A percentile compares a stretch with the other conserved stretches of the same genome.
These are phyloP conservation scores for Nebria salina DNA, from an alignment of 2,888 invertebrate species.

Conservation along the genomic window DNA sequence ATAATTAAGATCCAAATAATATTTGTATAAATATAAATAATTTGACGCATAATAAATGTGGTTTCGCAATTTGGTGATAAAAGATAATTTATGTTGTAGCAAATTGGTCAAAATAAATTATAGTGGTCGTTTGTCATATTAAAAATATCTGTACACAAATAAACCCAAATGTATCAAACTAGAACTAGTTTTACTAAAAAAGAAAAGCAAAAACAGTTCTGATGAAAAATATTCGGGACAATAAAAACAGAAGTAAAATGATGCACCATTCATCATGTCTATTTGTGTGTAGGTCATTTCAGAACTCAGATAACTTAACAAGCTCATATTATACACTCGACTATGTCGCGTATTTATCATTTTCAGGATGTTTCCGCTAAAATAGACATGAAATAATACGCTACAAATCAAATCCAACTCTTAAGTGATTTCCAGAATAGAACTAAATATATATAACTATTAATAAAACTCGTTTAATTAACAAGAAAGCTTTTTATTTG, in stretches of 20 bases:
- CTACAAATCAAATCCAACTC: not conserved
- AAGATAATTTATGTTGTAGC: no score
- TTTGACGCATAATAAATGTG: no score
- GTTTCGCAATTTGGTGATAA: no score
- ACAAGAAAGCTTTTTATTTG: not conserved
- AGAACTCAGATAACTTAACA: not conserved
- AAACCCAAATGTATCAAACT: not conserved
- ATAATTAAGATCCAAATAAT: no score
- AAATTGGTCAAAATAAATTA: no score
- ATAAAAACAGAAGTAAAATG: not conserved
- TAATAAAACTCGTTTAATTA: not conserved
- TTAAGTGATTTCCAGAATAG: not conserved
- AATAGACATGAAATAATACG: not conserved
- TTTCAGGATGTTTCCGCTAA: not conserved
- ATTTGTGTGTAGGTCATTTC: not conserved
- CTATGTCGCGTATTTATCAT: not conserved
- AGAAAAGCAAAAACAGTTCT: not conserved
- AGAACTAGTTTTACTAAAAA: not conserved
- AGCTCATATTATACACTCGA: conserved; percentile 1
- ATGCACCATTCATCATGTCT: not conserved
- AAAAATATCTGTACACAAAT: not conserved
- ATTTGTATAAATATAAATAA: no score
- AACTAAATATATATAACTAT: not conserved
- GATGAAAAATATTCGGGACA: not conserved
- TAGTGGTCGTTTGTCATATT: not conserved